Conservation (phyloP, 2,113 vertebrate genomes). For the Otolemur garnettii region DNA sequence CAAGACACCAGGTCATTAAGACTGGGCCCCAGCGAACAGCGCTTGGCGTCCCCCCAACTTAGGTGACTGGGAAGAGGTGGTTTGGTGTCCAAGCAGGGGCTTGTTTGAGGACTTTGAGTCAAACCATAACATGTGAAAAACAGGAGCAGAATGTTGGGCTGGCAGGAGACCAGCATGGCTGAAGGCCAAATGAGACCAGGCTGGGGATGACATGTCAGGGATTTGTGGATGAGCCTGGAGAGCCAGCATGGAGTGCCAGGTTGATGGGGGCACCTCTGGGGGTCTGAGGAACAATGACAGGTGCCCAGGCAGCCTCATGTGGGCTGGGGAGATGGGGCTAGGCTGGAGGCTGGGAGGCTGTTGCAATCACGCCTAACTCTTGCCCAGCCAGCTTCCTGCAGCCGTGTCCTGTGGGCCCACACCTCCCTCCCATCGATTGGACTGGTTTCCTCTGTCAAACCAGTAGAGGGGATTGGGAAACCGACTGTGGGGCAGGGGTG, state of each 20-base stretch:
- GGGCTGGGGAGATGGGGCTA: not conserved
- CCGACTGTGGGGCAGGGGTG: not conserved
- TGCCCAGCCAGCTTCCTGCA: not conserved
- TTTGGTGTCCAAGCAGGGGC: not conserved
- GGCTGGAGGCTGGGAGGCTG: not conserved
- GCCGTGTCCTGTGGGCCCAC: not conserved
- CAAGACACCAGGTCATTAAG: not conserved
- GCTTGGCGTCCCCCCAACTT: rapidly evolving
- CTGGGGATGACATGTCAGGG: not conserved
- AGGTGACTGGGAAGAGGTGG: not conserved
- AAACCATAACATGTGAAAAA: not conserved
- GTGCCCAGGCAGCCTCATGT: rapidly evolving
- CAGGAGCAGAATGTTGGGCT: not conserved
- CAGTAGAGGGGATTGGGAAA: slow-evolving; percentile 70
- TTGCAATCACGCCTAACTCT: not conserved
- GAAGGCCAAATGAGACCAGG: not conserved
- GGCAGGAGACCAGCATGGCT: rapidly evolving
- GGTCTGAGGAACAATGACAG: rapidly evolving
- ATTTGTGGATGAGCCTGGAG: not conserved
- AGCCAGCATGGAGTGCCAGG: rapidly evolving
- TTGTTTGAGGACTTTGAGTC: not conserved
- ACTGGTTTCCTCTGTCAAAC: slow-evolving; percentile 41
- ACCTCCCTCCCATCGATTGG: not conserved
- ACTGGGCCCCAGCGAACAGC: not conserved
- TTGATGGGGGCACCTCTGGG: rapidly evolving